These are phyloP conservation scores for Plebejus argus DNA, from an alignment of 2,888 invertebrate genomes.

Conservation along the genomic window DNA sequence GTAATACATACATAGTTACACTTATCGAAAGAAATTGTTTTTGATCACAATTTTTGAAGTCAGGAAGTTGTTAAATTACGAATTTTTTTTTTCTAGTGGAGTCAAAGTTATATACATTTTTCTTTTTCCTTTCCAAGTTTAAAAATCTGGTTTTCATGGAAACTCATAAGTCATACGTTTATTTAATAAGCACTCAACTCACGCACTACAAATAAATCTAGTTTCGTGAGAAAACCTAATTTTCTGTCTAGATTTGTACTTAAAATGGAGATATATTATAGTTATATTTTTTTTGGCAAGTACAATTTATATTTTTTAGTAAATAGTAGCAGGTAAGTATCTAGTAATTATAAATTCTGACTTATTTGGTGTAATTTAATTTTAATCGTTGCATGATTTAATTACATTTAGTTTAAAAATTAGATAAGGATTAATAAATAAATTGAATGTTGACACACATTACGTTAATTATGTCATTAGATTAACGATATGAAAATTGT, in stretches of 20 bases:
- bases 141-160: not conserved
- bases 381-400: not conserved
- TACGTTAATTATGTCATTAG: slow-evolving; percentile 1
- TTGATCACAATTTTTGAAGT: too few relatives aligned
- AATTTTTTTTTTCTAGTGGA: not conserved
- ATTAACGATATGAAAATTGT: not conserved
- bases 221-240: slow-evolving; percentile 28
- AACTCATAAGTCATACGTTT: slow-evolving; percentile 25
- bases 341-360: not conserved
- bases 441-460: slow-evolving; percentile 15
- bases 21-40: too few relatives aligned
- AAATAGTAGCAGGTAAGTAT: not conserved
- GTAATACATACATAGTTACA: too few relatives aligned
- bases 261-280: not conserved
- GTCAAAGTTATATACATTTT: not conserved
- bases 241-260: slow-evolving; percentile 10
- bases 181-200: slow-evolving; percentile 5
- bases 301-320: not conserved
- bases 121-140: not conserved
- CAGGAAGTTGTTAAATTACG: too few relatives aligned
- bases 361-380: not conserved
- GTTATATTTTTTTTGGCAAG: not conserved
- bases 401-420: not conserved
- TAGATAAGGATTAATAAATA: slow-evolving; percentile 7
- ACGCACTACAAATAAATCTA: slow-evolving; percentile 29